phyloP scores from a whole-genome alignment of 2,888 invertebrate genomes.

The Chouioia cunea region DNA sequence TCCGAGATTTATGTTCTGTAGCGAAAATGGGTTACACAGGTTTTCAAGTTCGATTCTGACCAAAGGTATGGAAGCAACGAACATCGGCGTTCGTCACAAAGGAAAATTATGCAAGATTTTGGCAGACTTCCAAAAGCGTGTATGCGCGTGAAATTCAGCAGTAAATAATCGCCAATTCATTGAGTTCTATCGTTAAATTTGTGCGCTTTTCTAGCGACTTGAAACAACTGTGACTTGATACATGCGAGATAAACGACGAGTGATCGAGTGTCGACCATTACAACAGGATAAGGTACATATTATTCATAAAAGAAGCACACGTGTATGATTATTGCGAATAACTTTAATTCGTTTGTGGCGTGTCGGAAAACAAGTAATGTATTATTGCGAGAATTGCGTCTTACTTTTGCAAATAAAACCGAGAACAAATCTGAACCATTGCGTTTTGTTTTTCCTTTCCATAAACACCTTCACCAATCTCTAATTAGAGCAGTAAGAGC shows the following conservation, averaged over 20 bases:
- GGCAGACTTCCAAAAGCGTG: too few relatives aligned
- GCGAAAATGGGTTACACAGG: slow-evolving; percentile 77
- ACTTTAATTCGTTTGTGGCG: slow-evolving; percentile 34
- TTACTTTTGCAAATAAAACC: slow-evolving; percentile 46
- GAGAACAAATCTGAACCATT: slow-evolving; percentile 22
- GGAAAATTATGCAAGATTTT: too few relatives aligned
- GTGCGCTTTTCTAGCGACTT: too few relatives aligned
- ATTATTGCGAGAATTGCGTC: slow-evolving; percentile 31
- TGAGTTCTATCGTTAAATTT: too few relatives aligned
- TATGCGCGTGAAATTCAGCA: too few relatives aligned
- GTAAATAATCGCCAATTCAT: too few relatives aligned
- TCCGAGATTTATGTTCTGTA: slow-evolving; percentile 84
- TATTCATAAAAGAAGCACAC: slow-evolving; percentile 19
- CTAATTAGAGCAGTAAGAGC: background rate
- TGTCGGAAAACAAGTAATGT: slow-evolving; percentile 26
- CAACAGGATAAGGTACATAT: slow-evolving; percentile 19
- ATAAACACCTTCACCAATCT: slow-evolving; percentile 3
- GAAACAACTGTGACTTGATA: too few relatives aligned
- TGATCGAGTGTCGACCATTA: slow-evolving; percentile 19
- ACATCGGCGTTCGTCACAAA: too few relatives aligned
- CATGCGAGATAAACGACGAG: slow-evolving; percentile 28
- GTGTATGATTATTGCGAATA: slow-evolving; percentile 25
- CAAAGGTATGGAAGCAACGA: too few relatives aligned
- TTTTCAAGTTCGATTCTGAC: slow-evolving; percentile 86
- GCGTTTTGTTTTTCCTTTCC: slow-evolving; percentile 3